Evolutionary conservation across 2,888 invertebrate genomes (phyloP), one percentile per base, ranked within the genome.

Genomic region (Cephus spinipes): DNA sequence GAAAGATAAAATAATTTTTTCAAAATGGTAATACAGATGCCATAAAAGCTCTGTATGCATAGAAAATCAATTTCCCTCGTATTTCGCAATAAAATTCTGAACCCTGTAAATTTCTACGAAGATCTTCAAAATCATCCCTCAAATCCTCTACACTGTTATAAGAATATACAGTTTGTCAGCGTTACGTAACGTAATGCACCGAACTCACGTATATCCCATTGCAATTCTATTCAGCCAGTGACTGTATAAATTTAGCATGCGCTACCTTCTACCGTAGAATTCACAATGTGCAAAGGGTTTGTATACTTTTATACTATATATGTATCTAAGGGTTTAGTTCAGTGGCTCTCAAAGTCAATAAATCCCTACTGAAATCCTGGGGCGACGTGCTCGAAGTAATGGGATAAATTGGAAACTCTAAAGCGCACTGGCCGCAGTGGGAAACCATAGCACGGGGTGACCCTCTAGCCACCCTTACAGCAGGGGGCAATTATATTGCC

Each of bases 361-460:
- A 71, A 78, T 71, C 23, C 32, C 15, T 34, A 36, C 30, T 34
- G 68, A 73, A 78, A 73, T 76, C 78, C 78, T 71, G 33, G 35
- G 30, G 12, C 35, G 74, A 34, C 78, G n/a, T 74, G 68, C 40
- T 69, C 69, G 71, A 75, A 78, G 80, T 76, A 79, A 82, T 80
- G 76, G 82, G 40, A 85, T 84, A 84, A 86, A 84, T 86, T 83
- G 79, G 68, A 81, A 85, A 83, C 83, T 86, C 84, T 79, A 83
- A 77, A 80, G 73, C 31, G 35, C 11, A 73, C 68, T 76, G 79
- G 81, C 78, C 78, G 77, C 73, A 32, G 35, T 15, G 40, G 23
- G 6, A 55, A 23, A 55, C 40, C 23, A 2, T 23, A 23, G 76
- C n/a, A 73, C 68, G 55, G 69, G 73, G 81, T 78, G 75, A 76